These are phyloP conservation scores for Acropora tenuis DNA, from an alignment of 64 coral and sea anemone genomes.

Conservation along the genomic window DNA sequence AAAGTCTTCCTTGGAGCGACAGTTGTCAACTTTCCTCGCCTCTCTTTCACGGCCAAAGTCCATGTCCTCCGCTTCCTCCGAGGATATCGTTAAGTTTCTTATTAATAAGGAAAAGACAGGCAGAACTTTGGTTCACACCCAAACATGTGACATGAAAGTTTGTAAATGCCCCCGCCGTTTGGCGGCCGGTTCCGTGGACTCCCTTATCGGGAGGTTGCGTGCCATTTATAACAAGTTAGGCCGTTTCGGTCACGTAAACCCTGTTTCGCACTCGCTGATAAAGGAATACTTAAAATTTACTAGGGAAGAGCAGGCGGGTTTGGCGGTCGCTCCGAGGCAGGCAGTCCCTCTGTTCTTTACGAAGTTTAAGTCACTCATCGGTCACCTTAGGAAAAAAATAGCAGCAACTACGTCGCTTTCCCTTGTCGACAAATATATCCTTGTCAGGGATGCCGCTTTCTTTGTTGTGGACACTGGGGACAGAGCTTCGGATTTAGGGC, in stretches of 20 bases:
- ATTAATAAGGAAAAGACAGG: slow-evolving; percentile 17
- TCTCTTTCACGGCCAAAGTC: not conserved
- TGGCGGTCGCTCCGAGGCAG: slow-evolving; percentile 37
- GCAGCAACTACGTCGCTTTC: not conserved
- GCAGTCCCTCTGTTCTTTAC: slow-evolving; percentile 19
- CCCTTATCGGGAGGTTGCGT: not conserved
- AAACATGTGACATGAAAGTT: not conserved
- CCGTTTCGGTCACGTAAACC: slow-evolving; percentile 16
- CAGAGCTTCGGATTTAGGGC: no score
- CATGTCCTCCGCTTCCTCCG: not conserved
- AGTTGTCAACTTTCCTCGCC: not conserved
- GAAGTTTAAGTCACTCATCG: slow-evolving; percentile 10
- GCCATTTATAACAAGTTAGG: slow-evolving; percentile 42
- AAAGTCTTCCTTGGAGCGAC: not conserved
- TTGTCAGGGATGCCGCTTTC: not conserved
- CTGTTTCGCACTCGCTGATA: slow-evolving; percentile 17
- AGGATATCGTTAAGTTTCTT: slow-evolving; percentile 24
- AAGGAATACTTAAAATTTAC: slow-evolving; percentile 54
- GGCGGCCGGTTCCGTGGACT: slow-evolving; percentile 42
- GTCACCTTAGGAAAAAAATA: not conserved
- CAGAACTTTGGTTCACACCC: slow-evolving; percentile 14
- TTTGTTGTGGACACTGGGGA: not conserved
- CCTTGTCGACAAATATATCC: slow-evolving; percentile 6
- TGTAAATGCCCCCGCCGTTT: slow-evolving; percentile 47
- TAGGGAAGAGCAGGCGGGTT: not conserved